Conservation (phyloP, 1,140 invertebrate species). For the Aethina tumida region DNA sequence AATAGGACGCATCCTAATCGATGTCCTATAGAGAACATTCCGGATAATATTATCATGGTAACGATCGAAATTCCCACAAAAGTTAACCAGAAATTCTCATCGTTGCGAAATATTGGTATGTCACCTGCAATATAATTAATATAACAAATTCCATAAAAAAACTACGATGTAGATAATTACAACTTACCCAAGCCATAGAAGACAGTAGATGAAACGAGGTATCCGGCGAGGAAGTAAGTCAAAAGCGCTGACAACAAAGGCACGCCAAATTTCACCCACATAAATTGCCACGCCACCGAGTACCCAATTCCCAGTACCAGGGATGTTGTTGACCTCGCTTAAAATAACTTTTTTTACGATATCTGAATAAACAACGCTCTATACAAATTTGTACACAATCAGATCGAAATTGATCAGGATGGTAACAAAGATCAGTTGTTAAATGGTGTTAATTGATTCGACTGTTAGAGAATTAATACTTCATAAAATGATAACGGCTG, state of each 20-base stretch:
- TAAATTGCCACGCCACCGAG: slow-evolving; percentile 42
- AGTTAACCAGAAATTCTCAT: slow-evolving; percentile 51
- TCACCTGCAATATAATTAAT: slow-evolving; percentile 42
- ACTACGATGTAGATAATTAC: no score
- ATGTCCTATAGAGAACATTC: slow-evolving; percentile 45
- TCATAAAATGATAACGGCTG: no score
- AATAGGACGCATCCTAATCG: slow-evolving; percentile 51
- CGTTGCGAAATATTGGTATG: slow-evolving; percentile 39
- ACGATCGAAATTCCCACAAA: slow-evolving; percentile 45
- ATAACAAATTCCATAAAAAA: slow-evolving; percentile 12
- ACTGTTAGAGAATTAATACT: no score
- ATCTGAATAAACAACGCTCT: slow-evolving; percentile 8
- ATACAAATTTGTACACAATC: no score
- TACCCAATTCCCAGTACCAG: slow-evolving; percentile 26
- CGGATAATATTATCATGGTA: slow-evolving; percentile 40
- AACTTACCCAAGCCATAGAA: slow-evolving; percentile 48
- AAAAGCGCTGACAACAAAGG: slow-evolving; percentile 47
- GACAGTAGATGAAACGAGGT: slow-evolving; percentile 43
- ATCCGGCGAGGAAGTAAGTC: slow-evolving; percentile 43
- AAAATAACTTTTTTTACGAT: no score
- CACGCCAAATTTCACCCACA: slow-evolving; percentile 47
- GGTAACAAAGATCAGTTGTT: background rate
- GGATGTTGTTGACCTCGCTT: slow-evolving; percentile 18
- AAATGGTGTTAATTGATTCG: no score
- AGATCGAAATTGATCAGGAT: background rate